These are phyloP conservation scores for Tridacna gigas DNA, from an alignment of 2,888 invertebrate species.

Conservation along the genomic window DNA sequence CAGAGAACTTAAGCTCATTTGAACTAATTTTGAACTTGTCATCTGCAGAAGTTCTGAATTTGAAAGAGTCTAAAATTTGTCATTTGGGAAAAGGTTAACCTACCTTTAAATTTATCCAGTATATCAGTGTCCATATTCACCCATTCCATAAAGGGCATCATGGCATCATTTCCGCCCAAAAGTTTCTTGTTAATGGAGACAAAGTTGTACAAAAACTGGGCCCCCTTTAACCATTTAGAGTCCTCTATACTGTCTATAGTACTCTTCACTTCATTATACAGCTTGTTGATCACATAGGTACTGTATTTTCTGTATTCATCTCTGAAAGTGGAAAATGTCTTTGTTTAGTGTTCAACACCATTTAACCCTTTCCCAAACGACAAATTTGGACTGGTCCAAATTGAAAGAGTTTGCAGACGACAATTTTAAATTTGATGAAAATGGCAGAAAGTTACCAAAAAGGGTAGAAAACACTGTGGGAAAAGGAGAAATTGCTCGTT, in stretches of 20 bases:
- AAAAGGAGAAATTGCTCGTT: too few species aligned
- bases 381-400: too few species aligned
- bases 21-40: too few species aligned
- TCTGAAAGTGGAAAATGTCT: conserved; percentile 7
- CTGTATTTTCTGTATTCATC: conserved; percentile 76
- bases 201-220: conserved; percentile 77
- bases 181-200: conserved; percentile 71
- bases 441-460: too few species aligned
- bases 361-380: too few species aligned
- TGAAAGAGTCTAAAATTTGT: too few species aligned
- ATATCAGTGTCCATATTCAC: conserved; percentile 79
- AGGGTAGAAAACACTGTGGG: too few species aligned
- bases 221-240: conserved; percentile 81
- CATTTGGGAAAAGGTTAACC: background rate
- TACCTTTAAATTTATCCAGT: conserved; percentile 78
- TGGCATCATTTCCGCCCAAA: conserved; percentile 60
- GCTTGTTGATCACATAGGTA: conserved; percentile 74
- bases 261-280: conserved; percentile 78
- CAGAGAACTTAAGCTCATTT: too few species aligned
- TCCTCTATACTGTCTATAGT: conserved; percentile 78
- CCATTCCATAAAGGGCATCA: conserved; percentile 82
- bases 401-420: too few species aligned
- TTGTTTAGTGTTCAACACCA: too few species aligned
- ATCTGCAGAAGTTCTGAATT: too few species aligned
- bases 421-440: too few species aligned